Conservation (phyloP, 2,113 vertebrate species). For the Anarrhichthys ocellatus region DNA sequence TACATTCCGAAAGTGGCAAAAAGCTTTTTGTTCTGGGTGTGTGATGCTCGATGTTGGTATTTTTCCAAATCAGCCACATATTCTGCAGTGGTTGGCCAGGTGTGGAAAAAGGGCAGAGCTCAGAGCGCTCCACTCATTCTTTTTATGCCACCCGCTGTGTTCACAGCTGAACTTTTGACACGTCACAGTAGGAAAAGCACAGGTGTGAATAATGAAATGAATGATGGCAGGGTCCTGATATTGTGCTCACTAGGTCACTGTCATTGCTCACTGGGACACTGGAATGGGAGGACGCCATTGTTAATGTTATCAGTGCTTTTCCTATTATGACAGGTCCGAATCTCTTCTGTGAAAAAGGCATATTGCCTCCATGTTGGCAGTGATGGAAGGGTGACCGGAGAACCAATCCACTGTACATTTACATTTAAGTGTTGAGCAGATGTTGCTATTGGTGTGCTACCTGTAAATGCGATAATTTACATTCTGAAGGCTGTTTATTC, state of each 20-base stretch:
- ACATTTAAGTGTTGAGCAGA: background rate
- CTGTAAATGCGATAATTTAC: slow-evolving; percentile 3
- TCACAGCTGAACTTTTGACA: background rate
- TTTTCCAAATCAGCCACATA: background rate
- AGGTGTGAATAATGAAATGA: slow-evolving; percentile 20
- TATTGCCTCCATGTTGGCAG: background rate
- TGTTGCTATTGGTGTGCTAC: too few relatives aligned
- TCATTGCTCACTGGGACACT: slow-evolving; percentile 1
- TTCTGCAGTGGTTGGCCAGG: background rate
- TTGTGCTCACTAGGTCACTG: background rate
- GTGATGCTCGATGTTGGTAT: background rate
- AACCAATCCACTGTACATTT: background rate
- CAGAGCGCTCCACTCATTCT: background rate
- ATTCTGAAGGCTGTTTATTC: background rate
- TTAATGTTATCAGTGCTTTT: slow-evolving; percentile 15
- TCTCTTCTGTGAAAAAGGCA: background rate
- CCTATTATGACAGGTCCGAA: background rate
- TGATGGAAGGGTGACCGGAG: background rate
- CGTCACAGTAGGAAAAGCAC: slow-evolving; percentile 10
- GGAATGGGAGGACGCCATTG: background rate
- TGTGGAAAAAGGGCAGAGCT: background rate
- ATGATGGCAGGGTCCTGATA: background rate
- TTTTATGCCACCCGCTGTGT: background rate
- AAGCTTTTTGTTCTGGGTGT: background rate
- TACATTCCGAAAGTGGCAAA: background rate